Evolutionary conservation across 37 sponge, comb jelly and placozoan species (phyloP), one percentile per base, ranked within the genome.

Genomic region (Cliona cf. orientalis): DNA sequence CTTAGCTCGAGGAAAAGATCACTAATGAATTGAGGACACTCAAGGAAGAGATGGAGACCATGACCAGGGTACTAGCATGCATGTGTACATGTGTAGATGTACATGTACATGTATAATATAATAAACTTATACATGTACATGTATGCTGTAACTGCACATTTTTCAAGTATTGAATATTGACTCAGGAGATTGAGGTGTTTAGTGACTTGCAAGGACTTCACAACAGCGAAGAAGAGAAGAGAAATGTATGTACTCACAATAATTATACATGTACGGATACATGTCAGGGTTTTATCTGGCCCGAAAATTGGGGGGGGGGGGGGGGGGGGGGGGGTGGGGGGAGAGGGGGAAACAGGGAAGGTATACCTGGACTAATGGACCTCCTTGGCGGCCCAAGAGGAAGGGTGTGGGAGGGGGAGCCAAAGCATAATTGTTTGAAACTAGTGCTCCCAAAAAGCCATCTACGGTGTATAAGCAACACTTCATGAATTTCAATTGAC

Each of bases 1-100:
- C n/a, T n/a, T 71, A 96, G 92, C 59, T 96, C 84, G 97, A 96
- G 62, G 66, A 41, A n/a, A 96, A 96, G 72, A 93, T 91, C 40
- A 78, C 83, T 17, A 66, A 63, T n/a, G 97, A 96, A 66, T 71
- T 96, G 72, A 43, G 68, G 37, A 56, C 59, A 19, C 78, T 94
- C 9, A 87, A 79, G 70, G 78, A 78, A 3, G 58, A 42, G 21
- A 94, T 91, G 38, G 71, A 72, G 3, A 83, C 71, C 28, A 91
- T 94, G 95, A 40, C 45, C 2, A 33, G 66, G 71, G 93, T 92
- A 60, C 74, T 66, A 42, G 28, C 21, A 66, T 33, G 5, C 5
- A 49, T 19, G 17, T 19, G 14, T 17, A 19, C 9, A 17, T 78
- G 17, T 32, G 32, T 36, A 25, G 23, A 23, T 71, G 45, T 36